Conservation (phyloP, 2,113 vertebrate species). For the Phrynosoma blainvillii region DNA sequence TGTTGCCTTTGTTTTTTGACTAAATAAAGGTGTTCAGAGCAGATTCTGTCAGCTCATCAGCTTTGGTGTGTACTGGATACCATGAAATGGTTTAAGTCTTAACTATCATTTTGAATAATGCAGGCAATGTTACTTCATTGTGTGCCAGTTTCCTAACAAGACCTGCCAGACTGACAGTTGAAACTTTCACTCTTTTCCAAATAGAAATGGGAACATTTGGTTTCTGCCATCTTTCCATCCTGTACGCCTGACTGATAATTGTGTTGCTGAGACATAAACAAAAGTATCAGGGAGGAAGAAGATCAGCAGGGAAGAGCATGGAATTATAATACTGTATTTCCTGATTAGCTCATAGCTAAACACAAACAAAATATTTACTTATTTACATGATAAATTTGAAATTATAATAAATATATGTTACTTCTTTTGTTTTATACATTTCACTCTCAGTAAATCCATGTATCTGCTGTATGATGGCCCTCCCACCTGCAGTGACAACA, state of each 20-base stretch:
- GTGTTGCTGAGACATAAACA: background rate
- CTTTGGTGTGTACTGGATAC: background rate
- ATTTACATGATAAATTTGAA: constrained; percentile 2
- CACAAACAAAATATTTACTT: background rate
- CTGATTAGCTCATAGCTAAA: background rate
- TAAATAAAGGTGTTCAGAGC: background rate
- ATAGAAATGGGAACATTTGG: constrained; percentile 20
- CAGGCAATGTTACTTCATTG: constrained; percentile 1
- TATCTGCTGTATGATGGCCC: too few species aligned
- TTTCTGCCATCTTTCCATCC: background rate
- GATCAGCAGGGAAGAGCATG: background rate
- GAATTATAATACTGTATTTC: background rate
- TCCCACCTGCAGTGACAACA: too few species aligned
- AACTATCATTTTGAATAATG: constrained; percentile 10
- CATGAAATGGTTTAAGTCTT: constrained; percentile 12
- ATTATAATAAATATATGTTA: background rate
- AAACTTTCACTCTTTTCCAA: background rate
- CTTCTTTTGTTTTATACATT: background rate
- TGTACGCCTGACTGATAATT: background rate
- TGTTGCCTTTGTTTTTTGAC: background rate
- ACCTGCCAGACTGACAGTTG: constrained; percentile 16
- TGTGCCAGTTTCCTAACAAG: constrained; percentile 12
- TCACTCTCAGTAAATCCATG: too few species aligned
- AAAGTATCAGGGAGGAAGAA: background rate
- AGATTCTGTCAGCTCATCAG: background rate